phyloP scores from a whole-genome alignment of 2,888 invertebrate genomes.

The Corythucha ciliata region DNA sequence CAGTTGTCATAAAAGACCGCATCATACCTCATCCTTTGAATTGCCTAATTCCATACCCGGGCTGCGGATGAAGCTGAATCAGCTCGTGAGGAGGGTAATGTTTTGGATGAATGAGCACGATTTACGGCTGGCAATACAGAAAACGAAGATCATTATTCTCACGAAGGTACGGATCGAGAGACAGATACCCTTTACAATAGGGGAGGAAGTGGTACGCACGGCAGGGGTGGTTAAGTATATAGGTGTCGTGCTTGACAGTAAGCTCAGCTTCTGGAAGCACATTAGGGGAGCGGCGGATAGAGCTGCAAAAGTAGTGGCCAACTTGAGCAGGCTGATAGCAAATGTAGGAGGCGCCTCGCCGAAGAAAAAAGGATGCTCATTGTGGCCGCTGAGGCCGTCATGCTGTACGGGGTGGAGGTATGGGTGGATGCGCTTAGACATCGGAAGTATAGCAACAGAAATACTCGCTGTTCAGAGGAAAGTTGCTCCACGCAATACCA shows the following conservation, averaged over 20 bases:
- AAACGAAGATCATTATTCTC: slow-evolving; percentile 30
- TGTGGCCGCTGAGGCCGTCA: neutral
- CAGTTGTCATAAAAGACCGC: neutral
- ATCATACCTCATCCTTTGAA: slow-evolving; percentile 13
- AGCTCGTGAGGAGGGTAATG: slow-evolving; percentile 17
- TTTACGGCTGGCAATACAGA: slow-evolving; percentile 28
- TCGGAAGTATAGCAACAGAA: slow-evolving; percentile 1
- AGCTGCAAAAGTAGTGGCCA: neutral
- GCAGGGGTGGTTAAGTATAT: slow-evolving; percentile 17
- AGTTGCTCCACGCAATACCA: neutral
- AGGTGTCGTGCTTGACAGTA: slow-evolving; percentile 15
- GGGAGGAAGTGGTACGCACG: slow-evolving; percentile 13
- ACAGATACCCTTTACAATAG: slow-evolving; percentile 20
- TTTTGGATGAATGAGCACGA: slow-evolving; percentile 27
- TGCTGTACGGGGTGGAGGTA: slow-evolving; percentile 10
- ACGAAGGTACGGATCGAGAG: slow-evolving; percentile 24
- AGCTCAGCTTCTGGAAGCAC: neutral
- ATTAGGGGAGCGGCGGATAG: neutral
- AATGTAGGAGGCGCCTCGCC: slow-evolving; percentile 8
- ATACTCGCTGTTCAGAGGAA: slow-evolving; percentile 4
- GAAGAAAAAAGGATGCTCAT: neutral
- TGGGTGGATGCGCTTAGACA: neutral
- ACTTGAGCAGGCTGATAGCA: neutral
- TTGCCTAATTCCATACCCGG: slow-evolving; percentile 1
- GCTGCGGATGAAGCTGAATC: slow-evolving; percentile 17